Evolutionary conservation across 2,888 invertebrate genomes (phyloP).

Genomic region (Pyrrhosoma nymphula): DNA sequence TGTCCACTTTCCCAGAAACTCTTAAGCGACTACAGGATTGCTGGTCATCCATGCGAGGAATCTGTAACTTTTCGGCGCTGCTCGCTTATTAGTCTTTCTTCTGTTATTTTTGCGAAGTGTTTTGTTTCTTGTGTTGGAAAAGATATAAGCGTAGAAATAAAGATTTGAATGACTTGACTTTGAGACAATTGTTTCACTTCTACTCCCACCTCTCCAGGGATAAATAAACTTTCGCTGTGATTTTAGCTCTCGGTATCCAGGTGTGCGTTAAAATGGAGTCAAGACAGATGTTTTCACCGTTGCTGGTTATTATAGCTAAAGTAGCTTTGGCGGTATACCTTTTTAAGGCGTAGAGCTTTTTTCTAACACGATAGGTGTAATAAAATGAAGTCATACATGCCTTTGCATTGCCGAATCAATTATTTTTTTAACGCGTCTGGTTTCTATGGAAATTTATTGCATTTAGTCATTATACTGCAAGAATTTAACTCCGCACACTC

Average conservation of each 20-base stretch:
- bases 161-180: not conserved
- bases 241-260: not conserved
- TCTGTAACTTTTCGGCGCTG: slow-evolving; percentile 11
- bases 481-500: too few species aligned
- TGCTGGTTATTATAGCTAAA: too few species aligned
- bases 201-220: not conserved
- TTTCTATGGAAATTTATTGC: too few species aligned
- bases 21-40: not conserved
- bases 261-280: too few species aligned
- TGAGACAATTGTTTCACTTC: not conserved
- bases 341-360: too few species aligned
- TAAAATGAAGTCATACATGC: too few species aligned
- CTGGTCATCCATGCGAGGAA: not conserved
- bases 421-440: too few species aligned
- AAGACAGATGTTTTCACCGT: too few species aligned
- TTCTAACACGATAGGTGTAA: too few species aligned
- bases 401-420: too few species aligned
- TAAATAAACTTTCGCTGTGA: not conserved
- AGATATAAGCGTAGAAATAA: not conserved
- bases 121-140: not conserved
- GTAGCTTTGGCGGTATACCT: too few species aligned
- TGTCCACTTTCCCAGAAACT: not conserved
- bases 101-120: slow-evolving; percentile 16
- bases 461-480: too few species aligned
- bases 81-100: slow-evolving; percentile 23